A percentile compares a stretch with the other conserved stretches of the same genome.
phyloP scores from a whole-genome alignment of 92 coral and sea anemone genomes.

The Phenganax subtilis region DNA sequence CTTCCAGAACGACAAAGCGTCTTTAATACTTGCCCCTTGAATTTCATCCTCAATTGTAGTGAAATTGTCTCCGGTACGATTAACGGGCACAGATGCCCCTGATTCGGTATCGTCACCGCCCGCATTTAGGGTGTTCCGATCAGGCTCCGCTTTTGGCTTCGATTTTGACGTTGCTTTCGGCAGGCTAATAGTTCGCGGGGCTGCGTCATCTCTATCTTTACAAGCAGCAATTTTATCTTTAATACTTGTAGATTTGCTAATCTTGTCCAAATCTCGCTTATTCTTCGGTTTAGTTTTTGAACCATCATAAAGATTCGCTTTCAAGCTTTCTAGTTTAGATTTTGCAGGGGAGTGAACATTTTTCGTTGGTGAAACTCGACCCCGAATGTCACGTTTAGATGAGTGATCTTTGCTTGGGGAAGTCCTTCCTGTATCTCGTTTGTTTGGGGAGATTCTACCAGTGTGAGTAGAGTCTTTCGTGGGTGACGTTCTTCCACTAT shows the following conservation, averaged over 20 bases:
- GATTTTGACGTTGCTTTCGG: conserved; percentile 24
- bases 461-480: conserved; percentile 4
- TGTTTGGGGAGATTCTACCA: conserved; percentile 1
- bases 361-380: conserved; percentile 18
- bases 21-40: conserved; percentile 25
- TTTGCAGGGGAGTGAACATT: background rate
- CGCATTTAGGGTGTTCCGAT: conserved; percentile 13
- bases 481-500: conserved; percentile 11
- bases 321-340: conserved; percentile 29
- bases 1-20: conserved; percentile 32
- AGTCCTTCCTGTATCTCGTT: conserved; percentile 17
- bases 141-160: conserved; percentile 32
- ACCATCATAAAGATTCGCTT: conserved; percentile 24
- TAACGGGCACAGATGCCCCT: conserved; percentile 6
- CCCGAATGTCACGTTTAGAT: conserved; percentile 20
- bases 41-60: conserved; percentile 19
- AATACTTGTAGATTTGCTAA: conserved; percentile 19
- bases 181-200: conserved; percentile 9
- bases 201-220: conserved; percentile 18
- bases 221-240: conserved; percentile 37
- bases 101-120: background rate
- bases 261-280: conserved; percentile 27
- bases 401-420: conserved; percentile 12
- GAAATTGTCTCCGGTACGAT: conserved; percentile 21
- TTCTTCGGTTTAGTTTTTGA: conserved; percentile 4